Evolutionary conservation across 64 coral and sea anemone species (phyloP).

Genomic region (Pocillopora verrucosa): DNA sequence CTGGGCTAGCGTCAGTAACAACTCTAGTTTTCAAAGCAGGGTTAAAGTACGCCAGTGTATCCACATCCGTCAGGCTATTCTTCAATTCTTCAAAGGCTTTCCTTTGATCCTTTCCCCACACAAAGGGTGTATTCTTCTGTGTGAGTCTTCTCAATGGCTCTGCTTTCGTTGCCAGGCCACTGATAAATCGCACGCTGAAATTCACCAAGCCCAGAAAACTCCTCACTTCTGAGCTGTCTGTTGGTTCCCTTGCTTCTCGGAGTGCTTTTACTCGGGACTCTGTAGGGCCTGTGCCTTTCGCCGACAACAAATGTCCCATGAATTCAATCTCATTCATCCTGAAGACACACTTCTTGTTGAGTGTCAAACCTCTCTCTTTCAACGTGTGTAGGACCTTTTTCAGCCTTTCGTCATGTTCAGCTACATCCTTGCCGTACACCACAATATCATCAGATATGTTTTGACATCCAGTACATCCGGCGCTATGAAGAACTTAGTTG

Average conservation of each 20-base stretch:
- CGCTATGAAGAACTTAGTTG: background rate
- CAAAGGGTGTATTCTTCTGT: conserved; percentile 10
- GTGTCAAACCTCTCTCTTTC: too few relatives aligned
- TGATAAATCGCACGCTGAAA: conserved; percentile 26
- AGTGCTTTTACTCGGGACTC: conserved; percentile 42
- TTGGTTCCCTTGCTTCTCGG: background rate
- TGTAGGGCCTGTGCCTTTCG: background rate
- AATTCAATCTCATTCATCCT: background rate
- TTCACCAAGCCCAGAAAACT: background rate
- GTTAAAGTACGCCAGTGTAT: conserved; percentile 34
- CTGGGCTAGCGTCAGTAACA: conserved; percentile 41
- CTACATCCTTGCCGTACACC: background rate
- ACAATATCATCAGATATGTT: conserved; percentile 35
- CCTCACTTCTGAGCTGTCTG: background rate
- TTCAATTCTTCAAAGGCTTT: conserved; percentile 25
- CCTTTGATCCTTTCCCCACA: background rate
- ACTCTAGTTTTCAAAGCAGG: background rate
- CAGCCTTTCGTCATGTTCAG: background rate
- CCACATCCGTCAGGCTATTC: background rate
- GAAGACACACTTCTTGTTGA: conserved; percentile 17
- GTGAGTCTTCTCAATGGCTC: conserved; percentile 12
- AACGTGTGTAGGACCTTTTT: background rate
- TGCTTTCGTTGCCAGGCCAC: conserved; percentile 3
- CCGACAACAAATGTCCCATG: background rate
- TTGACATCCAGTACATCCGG: background rate